A percentile compares a stretch with the other conserved stretches of the same genome.
Conservation (phyloP, 2,113 vertebrate genomes). For the Athene cunicularia region DNA sequence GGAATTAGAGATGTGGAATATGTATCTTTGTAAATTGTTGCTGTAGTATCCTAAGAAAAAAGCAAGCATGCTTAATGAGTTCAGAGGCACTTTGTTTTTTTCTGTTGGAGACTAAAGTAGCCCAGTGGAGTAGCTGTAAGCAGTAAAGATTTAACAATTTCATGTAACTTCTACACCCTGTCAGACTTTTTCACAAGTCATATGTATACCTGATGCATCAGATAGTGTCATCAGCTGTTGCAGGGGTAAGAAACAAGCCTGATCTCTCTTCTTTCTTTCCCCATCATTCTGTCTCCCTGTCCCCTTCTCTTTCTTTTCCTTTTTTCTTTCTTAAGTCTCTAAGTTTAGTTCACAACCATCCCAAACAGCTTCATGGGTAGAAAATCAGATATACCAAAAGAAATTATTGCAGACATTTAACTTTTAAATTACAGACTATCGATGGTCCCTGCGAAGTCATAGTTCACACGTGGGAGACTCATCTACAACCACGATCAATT, state of each 20-base stretch:
- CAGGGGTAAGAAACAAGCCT: conserved; percentile 56
- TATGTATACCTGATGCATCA: not conserved
- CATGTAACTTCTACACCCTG: not conserved
- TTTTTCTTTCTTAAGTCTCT: conserved; percentile 45
- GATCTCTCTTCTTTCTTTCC: conserved; percentile 5
- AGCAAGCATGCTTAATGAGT: not conserved
- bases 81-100: not conserved
- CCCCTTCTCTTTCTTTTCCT: not conserved
- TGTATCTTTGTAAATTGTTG: not conserved
- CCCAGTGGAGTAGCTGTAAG: not conserved
- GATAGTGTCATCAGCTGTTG: not conserved
- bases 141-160: not conserved
- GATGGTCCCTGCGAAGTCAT: conserved; percentile 95
- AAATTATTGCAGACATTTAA: conserved; percentile 86
- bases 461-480: conserved; percentile 99
- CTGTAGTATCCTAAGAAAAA: not conserved
- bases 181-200: not conserved
- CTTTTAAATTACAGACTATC: conserved; percentile 97
- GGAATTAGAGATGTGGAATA: not conserved
- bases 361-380: conserved; percentile 73
- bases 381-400: conserved; percentile 73
- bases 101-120: not conserved
- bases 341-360: conserved; percentile 66
- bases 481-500: conserved; percentile 95
- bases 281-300: not conserved